Evolutionary conservation across 2,113 vertebrate species (phyloP).

Genomic region (Sminthopsis crassicaudata): DNA sequence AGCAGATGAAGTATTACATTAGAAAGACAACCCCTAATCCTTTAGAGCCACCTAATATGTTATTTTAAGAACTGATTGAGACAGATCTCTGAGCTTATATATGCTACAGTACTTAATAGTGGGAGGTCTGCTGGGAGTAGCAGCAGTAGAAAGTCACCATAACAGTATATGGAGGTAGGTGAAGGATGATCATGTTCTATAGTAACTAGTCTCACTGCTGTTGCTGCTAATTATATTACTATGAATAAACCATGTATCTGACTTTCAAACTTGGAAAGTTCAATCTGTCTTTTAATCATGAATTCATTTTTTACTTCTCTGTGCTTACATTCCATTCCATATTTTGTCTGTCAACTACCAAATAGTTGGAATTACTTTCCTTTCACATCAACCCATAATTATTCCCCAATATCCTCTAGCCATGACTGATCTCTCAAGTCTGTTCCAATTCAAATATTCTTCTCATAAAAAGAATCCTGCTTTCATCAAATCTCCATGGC

Average conservation of each 20-base stretch:
- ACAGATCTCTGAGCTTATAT: not conserved
- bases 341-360: not conserved
- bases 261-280: slow-evolving; percentile 7
- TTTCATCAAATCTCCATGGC: not conserved
- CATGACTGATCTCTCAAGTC: not conserved
- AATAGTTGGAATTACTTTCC: not conserved
- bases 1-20: not conserved
- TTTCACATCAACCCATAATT: not conserved
- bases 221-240: not conserved
- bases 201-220: not conserved
- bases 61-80: not conserved
- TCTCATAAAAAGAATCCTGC: not conserved
- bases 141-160: not conserved
- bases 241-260: not conserved
- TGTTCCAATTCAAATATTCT: not conserved
- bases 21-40: not conserved
- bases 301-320: slow-evolving; percentile 3
- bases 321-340: not conserved
- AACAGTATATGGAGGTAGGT: not conserved
- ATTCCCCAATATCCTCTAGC: not conserved
- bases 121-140: not conserved
- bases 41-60: not conserved
- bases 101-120: not conserved
- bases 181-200: not conserved
- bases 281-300: not conserved